Evolutionary conservation across 1,140 invertebrate species (phyloP).

Genomic region (Trichomalopsis sarcophagae): DNA sequence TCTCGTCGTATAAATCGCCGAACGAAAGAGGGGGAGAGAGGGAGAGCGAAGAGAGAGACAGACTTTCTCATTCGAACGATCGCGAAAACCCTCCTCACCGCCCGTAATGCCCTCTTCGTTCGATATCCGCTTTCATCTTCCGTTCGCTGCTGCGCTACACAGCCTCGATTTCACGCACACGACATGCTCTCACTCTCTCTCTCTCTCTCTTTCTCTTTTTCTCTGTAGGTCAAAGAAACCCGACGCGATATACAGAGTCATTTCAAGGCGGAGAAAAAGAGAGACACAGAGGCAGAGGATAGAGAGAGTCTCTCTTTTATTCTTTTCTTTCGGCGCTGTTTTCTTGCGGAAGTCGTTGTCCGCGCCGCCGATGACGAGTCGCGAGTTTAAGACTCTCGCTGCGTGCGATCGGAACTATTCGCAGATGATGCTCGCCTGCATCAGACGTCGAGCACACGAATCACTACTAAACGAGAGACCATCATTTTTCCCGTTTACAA

Average conservation of each 20-base stretch:
- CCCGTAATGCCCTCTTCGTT: slow-evolving; percentile 2
- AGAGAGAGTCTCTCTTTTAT: too few species aligned
- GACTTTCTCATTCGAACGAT: slow-evolving; percentile 3
- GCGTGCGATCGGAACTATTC: too few species aligned
- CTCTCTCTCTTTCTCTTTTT: neutral
- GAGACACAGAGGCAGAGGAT: too few species aligned
- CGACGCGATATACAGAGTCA: neutral
- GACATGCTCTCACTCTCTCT: neutral
- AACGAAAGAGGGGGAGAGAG: neutral
- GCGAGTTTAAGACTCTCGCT: too few species aligned
- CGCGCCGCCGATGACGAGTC: too few species aligned
- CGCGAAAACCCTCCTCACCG: neutral
- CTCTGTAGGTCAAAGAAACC: neutral
- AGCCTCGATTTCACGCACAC: neutral
- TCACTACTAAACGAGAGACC: too few species aligned
- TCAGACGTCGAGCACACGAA: too few species aligned
- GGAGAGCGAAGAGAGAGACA: neutral
- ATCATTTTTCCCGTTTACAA: too few species aligned
- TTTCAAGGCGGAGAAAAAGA: neutral
- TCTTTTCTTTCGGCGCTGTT: neutral
- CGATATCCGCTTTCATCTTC: neutral
- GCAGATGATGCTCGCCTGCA: too few species aligned
- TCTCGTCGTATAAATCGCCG: slow-evolving; percentile 10
- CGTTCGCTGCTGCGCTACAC: neutral
- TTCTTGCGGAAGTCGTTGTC: too few species aligned